Evolutionary conservation across 2,797 vertebrate genomes (phyloP).

Genomic region (Lepilemur ruficaudatus): DNA sequence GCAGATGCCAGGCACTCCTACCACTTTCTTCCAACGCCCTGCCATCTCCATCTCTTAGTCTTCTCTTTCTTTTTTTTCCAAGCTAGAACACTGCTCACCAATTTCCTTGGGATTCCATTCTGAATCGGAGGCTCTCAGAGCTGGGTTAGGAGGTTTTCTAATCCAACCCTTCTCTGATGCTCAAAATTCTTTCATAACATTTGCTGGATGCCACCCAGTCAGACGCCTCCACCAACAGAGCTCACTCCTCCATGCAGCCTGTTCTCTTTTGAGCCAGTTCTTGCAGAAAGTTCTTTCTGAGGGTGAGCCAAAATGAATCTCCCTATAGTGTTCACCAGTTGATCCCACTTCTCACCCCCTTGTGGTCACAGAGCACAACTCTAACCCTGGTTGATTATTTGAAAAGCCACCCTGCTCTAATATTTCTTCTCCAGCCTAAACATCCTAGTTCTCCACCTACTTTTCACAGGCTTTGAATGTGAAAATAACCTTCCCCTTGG

Average conservation of each 20-base stretch:
- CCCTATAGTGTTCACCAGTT: not conserved
- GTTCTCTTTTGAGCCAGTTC: not conserved
- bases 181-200: not conserved
- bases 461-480: not conserved
- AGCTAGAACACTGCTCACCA: not conserved
- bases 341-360: not conserved
- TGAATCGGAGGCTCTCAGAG: not conserved
- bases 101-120: not conserved
- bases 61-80: not conserved
- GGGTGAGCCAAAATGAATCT: not conserved
- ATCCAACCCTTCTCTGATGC: not conserved
- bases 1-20: fast-evolving
- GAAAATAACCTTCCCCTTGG: not conserved
- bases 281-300: not conserved
- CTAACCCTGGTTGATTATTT: not conserved
- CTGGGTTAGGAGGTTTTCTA: not conserved
- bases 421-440: not conserved
- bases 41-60: not conserved
- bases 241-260: not conserved
- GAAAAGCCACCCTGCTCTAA: not conserved
- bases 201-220: not conserved
- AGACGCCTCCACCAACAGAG: not conserved
- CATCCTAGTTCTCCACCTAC: not conserved
- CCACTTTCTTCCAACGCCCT: not conserved
- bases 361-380: not conserved